Conservation (phyloP, 2,888 invertebrate species). For the Ectemnius lituratus region DNA sequence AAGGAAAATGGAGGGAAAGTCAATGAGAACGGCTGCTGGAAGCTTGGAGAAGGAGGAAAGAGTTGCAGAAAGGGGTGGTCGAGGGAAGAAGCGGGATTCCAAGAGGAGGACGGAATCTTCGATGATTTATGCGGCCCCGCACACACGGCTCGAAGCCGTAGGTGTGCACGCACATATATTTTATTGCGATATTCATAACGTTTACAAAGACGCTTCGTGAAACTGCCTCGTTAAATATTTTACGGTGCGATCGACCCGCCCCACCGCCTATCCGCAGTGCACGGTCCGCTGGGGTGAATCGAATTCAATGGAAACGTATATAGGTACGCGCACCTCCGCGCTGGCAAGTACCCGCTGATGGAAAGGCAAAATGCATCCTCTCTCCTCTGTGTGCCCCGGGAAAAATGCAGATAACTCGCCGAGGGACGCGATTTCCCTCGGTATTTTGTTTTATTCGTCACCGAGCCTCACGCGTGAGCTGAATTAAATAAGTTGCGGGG, state of each 20-base stretch:
- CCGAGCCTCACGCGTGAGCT: neutral
- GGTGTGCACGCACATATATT: constrained; percentile 58
- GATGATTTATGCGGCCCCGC: constrained; percentile 53
- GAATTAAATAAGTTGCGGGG: constrained; percentile 1
- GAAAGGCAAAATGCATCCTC: constrained; percentile 34
- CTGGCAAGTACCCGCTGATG: constrained; percentile 39
- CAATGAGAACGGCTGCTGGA: neutral
- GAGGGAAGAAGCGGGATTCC: constrained; percentile 35
- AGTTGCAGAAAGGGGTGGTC: constrained; percentile 15
- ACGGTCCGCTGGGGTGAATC: constrained; percentile 50
- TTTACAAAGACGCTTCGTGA: constrained; percentile 71
- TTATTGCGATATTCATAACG: constrained; percentile 75
- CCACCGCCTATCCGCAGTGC: constrained; percentile 47
- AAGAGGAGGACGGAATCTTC: constrained; percentile 38
- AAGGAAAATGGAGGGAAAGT: neutral
- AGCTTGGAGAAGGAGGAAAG: constrained; percentile 33
- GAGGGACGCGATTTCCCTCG: constrained; percentile 1
- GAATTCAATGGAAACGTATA: constrained; percentile 51
- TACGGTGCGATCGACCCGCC: constrained; percentile 63
- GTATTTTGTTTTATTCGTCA: constrained; percentile 1
- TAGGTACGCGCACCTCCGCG: constrained; percentile 34
- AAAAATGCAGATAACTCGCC: constrained; percentile 20
- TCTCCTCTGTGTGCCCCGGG: too few species aligned
- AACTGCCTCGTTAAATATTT: constrained; percentile 76
- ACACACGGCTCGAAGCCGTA: constrained; percentile 27